Evolutionary conservation across 2,113 vertebrate genomes (phyloP), one percentile per base, ranked within the genome.

Genomic region (Entomyzon cyanotis): DNA sequence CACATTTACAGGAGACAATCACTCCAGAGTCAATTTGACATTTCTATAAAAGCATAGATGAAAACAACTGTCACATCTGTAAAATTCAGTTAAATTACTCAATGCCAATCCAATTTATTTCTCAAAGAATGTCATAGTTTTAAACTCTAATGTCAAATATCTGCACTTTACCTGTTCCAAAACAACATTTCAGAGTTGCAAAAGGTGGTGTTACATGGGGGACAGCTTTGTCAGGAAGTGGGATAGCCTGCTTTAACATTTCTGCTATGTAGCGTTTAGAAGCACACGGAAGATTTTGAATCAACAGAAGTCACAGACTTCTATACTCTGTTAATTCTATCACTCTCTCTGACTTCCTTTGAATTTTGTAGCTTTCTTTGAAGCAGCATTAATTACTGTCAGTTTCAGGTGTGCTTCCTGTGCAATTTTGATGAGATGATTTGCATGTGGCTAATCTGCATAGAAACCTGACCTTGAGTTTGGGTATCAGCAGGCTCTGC

Each of bases 301-400:
- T 60, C 2, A 3, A 11, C 11, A n/a, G 21, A 89, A 70, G 60
- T 58, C 39, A 70, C 0, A 0, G 35, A 31, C 4, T 35, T 47
- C 25, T 69, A 14, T 12, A 33, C 2, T 30, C 8, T 35, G 16
- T 11, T 90, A 52, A 37, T 59, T 67, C 27, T 44, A 18, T 44
- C 35, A 28, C 2, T 56, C 10, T 86, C 6, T 83, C 18, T 35
- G 59, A 35, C 23, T 65, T 67, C 41, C 18, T 53, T 77, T 31
- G 12, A 74, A 52, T 71, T 78, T 35, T 58, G 7, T 30, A 75
- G 12, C 22, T 55, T 49, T 60, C 35, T 68, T 84, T 58, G 52
- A 87, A 79, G 33, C 8, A 67, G 15, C 55, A 77, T 58, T 49
- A 84, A 62, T 74, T 74, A 15, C 5, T 74, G 31, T 15, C 24